Evolutionary conservation across 2,113 vertebrate genomes (phyloP).

Genomic region (Acinonyx jubatus): DNA sequence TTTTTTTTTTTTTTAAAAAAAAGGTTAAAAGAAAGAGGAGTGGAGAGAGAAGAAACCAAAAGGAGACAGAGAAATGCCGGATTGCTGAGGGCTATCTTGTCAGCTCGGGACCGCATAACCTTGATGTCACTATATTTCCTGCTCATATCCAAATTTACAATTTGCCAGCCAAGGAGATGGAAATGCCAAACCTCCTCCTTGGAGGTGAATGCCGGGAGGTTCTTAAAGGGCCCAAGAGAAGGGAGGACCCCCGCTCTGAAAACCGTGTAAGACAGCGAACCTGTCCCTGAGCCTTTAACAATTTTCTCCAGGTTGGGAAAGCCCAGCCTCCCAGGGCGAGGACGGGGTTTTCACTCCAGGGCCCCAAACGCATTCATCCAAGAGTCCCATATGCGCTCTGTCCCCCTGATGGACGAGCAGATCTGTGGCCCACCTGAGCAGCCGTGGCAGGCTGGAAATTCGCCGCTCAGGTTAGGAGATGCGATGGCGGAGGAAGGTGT

Average conservation of each 20-base stretch:
- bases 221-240: background rate
- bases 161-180: slow-evolving; percentile 54
- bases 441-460: background rate
- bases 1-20: background rate
- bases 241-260: background rate
- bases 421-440: background rate
- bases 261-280: background rate
- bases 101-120: slow-evolving; percentile 81
- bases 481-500: fast-evolving
- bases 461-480: fast-evolving
- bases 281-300: background rate
- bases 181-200: background rate
- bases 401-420: background rate
- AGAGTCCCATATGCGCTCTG: background rate
- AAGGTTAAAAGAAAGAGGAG: slow-evolving; percentile 20
- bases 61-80: slow-evolving; percentile 74
- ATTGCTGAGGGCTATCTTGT: slow-evolving; percentile 81
- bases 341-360: background rate
- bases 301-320: background rate
- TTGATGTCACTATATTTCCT: slow-evolving; percentile 84
- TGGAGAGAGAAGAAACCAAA: slow-evolving; percentile 70
- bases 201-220: background rate
- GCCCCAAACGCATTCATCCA: background rate
- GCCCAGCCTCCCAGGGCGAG: background rate
- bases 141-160: slow-evolving; percentile 77